Percentiles rank a stretch among this genome's conserved stretches.
These are phyloP conservation scores for Yponomeuta cagnagella DNA, from an alignment of 2,888 invertebrate genomes.

Conservation along the genomic window DNA sequence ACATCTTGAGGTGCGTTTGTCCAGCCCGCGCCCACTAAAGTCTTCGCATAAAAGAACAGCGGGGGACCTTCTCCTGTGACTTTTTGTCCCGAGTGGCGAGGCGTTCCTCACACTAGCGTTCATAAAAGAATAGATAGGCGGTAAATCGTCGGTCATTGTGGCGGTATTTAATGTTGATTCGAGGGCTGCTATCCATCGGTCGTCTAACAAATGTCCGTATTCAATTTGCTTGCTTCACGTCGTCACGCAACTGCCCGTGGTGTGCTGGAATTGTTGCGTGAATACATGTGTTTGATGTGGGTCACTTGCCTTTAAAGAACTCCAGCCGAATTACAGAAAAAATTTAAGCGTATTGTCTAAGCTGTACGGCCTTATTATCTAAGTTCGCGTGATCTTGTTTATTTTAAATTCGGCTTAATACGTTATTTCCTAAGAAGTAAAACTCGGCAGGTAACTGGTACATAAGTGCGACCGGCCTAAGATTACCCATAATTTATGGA, in stretches of 20 bases:
- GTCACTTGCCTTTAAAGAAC: slow-evolving; percentile 51
- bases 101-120: slow-evolving; percentile 57
- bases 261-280: slow-evolving; percentile 47
- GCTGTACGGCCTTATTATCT: slow-evolving; percentile 28
- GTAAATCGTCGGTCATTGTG: slow-evolving; percentile 71
- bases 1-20: slow-evolving; percentile 65
- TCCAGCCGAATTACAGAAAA: slow-evolving; percentile 32
- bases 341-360: slow-evolving; percentile 30
- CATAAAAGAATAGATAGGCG: slow-evolving; percentile 72
- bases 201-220: slow-evolving; percentile 53
- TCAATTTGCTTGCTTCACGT: slow-evolving; percentile 60
- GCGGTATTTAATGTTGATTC: slow-evolving; percentile 62
- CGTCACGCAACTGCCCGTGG: slow-evolving; percentile 58
- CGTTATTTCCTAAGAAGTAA: slow-evolving; percentile 17
- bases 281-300: slow-evolving; percentile 55
- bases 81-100: slow-evolving; percentile 71
- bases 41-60: slow-evolving; percentile 63
- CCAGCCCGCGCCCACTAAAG: slow-evolving; percentile 58
- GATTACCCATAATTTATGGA: not conserved
- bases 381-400: slow-evolving; percentile 24
- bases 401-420: not conserved
- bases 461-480: not conserved
- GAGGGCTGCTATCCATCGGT: slow-evolving; percentile 47
- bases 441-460: not conserved
- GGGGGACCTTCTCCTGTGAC: slow-evolving; percentile 62